phyloP scores from a whole-genome alignment of 1,140 invertebrate species.

The Phortica variegata region DNA sequence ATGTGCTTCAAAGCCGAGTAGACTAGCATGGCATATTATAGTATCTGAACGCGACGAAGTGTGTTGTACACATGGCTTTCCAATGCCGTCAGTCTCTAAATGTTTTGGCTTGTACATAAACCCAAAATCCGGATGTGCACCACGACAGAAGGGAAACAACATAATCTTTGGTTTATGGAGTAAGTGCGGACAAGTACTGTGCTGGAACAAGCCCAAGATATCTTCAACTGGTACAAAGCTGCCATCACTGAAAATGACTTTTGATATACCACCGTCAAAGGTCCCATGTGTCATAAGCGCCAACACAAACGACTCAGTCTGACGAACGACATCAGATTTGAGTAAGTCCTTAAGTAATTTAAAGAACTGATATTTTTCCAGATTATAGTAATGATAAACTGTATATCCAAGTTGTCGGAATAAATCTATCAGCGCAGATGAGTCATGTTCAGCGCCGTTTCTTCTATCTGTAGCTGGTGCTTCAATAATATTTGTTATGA shows the following conservation, averaged over 20 bases:
- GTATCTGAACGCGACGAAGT: conserved; percentile 63
- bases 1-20: conserved; percentile 66
- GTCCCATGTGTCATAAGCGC: conserved; percentile 65
- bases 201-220: conserved; percentile 65
- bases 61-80: conserved; percentile 22
- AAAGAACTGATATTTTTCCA: conserved; percentile 57
- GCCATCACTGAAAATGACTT: conserved; percentile 59
- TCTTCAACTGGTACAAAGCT: conserved; percentile 52
- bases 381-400: conserved; percentile 54
- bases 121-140: conserved; percentile 40
- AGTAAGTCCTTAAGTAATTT: conserved; percentile 49
- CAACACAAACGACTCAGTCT: conserved; percentile 62
- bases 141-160: conserved; percentile 72
- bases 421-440: conserved; percentile 58
- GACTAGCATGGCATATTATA: conserved; percentile 67
- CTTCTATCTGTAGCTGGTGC: conserved; percentile 52
- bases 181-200: conserved; percentile 62
- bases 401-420: conserved; percentile 62
- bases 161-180: conserved; percentile 75
- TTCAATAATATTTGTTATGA: conserved; percentile 63
- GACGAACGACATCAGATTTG: conserved; percentile 36
- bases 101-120: neutral
- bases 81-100: conserved; percentile 22
- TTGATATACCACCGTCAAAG: conserved; percentile 36
- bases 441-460: conserved; percentile 59